Percentiles rank a stretch among this genome's conserved stretches.
Evolutionary conservation across 2,113 vertebrate species (phyloP).

Genomic region (Cnemophilus loriae): DNA sequence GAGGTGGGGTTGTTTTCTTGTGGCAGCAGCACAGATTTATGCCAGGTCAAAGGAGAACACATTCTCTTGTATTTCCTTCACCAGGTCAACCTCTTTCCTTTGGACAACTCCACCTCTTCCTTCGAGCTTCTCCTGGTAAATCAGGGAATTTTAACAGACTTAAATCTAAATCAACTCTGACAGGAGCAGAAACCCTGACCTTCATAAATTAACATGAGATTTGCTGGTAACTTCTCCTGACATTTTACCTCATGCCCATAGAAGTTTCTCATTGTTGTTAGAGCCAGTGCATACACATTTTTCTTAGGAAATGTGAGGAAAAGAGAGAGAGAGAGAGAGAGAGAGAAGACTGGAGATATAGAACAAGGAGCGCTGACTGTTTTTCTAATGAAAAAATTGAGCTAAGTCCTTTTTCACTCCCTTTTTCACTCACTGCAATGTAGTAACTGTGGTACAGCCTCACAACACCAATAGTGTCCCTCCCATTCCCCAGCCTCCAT

Average conservation of each 20-base stretch:
- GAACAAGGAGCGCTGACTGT: neutral
- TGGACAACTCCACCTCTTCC: conserved; percentile 35
- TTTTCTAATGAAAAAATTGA: neutral
- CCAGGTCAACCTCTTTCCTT: neutral
- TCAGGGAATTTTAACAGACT: neutral
- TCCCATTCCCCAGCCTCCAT: neutral
- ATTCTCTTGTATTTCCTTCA: conserved; percentile 29
- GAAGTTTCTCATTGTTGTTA: neutral
- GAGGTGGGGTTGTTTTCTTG: conserved; percentile 40
- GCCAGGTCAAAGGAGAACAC: neutral
- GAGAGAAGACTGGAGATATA: neutral
- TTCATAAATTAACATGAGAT: neutral
- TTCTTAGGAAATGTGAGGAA: neutral
- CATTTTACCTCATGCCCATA: neutral
- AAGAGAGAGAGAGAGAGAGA: neutral
- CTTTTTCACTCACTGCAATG: neutral
- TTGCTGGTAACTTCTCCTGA: neutral
- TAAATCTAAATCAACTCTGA: neutral
- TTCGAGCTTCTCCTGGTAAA: neutral
- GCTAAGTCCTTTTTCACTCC: neutral
- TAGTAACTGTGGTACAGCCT: neutral
- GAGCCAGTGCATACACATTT: neutral
- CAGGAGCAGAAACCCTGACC: neutral
- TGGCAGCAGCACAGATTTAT: conserved; percentile 23
- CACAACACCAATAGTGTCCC: neutral